Conservation (phyloP, 2,888 invertebrate species). For the Philhelius pedissequus region DNA sequence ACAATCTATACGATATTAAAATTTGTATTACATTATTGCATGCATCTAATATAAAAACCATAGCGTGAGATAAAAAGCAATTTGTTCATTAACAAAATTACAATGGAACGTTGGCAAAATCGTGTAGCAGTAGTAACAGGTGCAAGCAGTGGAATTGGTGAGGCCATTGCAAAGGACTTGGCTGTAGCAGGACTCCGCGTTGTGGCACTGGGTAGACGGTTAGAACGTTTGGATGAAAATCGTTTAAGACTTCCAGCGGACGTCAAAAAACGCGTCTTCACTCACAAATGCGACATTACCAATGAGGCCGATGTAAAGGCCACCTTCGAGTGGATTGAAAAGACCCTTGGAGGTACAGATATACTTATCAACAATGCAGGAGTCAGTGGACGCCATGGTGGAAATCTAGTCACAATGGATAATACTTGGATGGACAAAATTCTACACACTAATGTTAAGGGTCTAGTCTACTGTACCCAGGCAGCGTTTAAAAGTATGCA, state of each 20-base stretch:
- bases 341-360: conserved; percentile 79
- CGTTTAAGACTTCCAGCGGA: conserved; percentile 24
- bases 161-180: conserved; percentile 76
- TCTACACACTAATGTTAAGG: conserved; percentile 78
- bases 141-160: conserved; percentile 81
- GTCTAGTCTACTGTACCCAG: conserved; percentile 76
- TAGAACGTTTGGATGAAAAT: conserved; percentile 71
- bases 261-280: conserved; percentile 71
- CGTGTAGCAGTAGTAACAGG: conserved; percentile 82
- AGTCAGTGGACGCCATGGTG: not conserved
- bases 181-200: conserved; percentile 79
- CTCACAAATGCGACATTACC: conserved; percentile 79
- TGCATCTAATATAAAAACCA: not conserved
- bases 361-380: conserved; percentile 81
- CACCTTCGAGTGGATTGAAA: conserved; percentile 79
- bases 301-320: conserved; percentile 80
- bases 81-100: conserved; percentile 25
- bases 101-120: conserved; percentile 81
- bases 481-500: conserved; percentile 79
- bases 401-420: conserved; percentile 34
- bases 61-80: conserved; percentile 77
- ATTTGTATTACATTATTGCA: too few species aligned
- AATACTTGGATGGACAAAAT: conserved; percentile 58
- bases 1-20: too few species aligned
- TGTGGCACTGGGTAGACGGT: conserved; percentile 79